phyloP scores from a whole-genome alignment of 2,888 invertebrate genomes.

The Orchesellides sinensis region DNA sequence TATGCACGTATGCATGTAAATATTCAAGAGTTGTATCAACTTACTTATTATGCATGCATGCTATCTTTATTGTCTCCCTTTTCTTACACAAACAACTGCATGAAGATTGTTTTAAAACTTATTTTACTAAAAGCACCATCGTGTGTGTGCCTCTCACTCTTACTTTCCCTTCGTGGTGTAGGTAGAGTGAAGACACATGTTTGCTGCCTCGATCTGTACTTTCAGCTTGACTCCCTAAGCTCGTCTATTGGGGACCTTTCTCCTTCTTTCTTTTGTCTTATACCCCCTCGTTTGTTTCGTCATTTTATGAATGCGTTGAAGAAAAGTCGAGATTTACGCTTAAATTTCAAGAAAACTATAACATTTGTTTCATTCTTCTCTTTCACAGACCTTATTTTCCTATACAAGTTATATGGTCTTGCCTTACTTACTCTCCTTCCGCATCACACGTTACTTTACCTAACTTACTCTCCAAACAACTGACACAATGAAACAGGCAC shows the following conservation, averaged over 20 bases:
- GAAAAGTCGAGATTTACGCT: not conserved
- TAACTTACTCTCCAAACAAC: constrained; percentile 36
- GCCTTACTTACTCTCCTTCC: constrained; percentile 21
- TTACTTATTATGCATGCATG: constrained; percentile 11
- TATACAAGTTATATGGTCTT: too few relatives aligned
- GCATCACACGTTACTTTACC: constrained; percentile 26
- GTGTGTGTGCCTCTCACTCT: not conserved
- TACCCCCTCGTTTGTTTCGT: not conserved
- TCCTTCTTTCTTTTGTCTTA: not conserved
- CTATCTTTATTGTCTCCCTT: constrained; percentile 13
- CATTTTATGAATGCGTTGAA: not conserved
- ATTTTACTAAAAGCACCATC: constrained; percentile 47
- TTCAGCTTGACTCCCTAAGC: constrained; percentile 23
- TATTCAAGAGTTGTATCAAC: not conserved
- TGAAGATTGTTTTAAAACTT: constrained; percentile 54
- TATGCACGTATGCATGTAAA: not conserved
- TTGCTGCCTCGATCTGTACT: constrained; percentile 24
- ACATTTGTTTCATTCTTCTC: too few relatives aligned
- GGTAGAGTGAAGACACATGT: constrained; percentile 17
- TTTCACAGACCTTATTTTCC: constrained; percentile 2
- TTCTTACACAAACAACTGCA: not conserved
- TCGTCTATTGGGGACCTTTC: constrained; percentile 19
- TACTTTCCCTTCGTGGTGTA: not conserved
- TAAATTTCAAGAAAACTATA: too few relatives aligned
- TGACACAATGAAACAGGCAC: not conserved